Evolutionary conservation across 2,888 invertebrate genomes (phyloP).

Genomic region (Ctenicera cuprea): DNA sequence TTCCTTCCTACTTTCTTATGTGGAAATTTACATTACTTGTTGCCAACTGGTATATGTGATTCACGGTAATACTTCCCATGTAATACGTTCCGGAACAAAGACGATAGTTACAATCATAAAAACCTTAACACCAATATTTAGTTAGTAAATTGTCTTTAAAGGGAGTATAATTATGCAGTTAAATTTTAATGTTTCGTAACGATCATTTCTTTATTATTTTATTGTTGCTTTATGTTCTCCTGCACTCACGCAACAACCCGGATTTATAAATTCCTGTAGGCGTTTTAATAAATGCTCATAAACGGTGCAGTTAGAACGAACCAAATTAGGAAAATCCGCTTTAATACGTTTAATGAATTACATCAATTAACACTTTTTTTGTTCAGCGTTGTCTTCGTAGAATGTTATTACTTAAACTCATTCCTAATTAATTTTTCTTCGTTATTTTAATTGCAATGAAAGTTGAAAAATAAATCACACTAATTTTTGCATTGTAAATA

Average conservation of each 20-base stretch:
- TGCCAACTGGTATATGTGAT: background rate
- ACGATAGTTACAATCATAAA: background rate
- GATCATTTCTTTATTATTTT: background rate
- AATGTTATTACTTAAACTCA: background rate
- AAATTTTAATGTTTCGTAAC: background rate
- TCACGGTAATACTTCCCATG: no score
- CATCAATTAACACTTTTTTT: conserved; percentile 3
- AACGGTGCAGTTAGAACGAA: background rate
- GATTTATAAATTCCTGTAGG: background rate
- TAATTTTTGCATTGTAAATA: background rate
- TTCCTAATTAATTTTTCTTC: background rate
- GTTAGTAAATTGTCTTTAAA: conserved; percentile 9
- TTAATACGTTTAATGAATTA: background rate
- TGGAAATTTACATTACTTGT: conserved; percentile 3
- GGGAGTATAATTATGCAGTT: conserved; percentile 10
- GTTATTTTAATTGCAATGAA: background rate
- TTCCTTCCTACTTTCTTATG: conserved; percentile 27
- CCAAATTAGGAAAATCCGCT: conserved; percentile 18
- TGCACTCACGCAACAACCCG: conserved; percentile 1
- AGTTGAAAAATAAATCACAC: background rate
- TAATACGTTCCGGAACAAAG: background rate
- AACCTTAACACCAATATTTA: conserved; percentile 13
- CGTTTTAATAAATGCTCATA: background rate
- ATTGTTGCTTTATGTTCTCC: background rate
- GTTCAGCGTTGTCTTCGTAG: background rate